A percentile compares a stretch with the other conserved stretches of the same genome.
Conservation (phyloP, 2,888 invertebrate species). For the Latheticus oryzae region DNA sequence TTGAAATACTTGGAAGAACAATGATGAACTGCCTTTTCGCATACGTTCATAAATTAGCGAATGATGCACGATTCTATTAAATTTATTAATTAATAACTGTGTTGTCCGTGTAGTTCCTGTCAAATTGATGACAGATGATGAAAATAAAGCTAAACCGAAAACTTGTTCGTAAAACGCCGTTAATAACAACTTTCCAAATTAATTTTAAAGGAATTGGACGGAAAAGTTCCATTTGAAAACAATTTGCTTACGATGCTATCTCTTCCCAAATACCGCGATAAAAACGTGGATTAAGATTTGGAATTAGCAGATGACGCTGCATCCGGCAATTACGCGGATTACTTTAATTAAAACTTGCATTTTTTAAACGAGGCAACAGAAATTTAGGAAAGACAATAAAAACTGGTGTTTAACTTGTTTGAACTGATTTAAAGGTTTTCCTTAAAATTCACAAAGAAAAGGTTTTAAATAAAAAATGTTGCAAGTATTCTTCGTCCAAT, state of each 20-base stretch:
- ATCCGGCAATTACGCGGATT: slow-evolving; percentile 26
- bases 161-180: slow-evolving; percentile 26
- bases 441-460: too few species aligned
- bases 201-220: slow-evolving; percentile 29
- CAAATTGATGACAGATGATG: slow-evolving; percentile 34
- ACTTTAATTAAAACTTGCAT: slow-evolving; percentile 32
- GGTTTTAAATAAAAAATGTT: too few species aligned
- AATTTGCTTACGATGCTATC: slow-evolving; percentile 14
- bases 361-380: slow-evolving; percentile 9
- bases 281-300: slow-evolving; percentile 3
- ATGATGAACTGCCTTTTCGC: slow-evolving; percentile 12
- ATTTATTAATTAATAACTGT: slow-evolving; percentile 36
- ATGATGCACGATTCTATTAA: slow-evolving; percentile 32
- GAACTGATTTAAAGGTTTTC: too few species aligned
- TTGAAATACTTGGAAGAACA: slow-evolving; percentile 31
- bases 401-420: too few species aligned
- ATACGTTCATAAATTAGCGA: slow-evolving; percentile 28
- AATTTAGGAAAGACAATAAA: background rate
- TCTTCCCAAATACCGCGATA: slow-evolving; percentile 3
- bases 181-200: slow-evolving; percentile 36
- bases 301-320: slow-evolving; percentile 26
- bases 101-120: slow-evolving; percentile 35
- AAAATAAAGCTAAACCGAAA: slow-evolving; percentile 24
- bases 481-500: too few species aligned
- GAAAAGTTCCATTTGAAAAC: slow-evolving; percentile 10